These are phyloP conservation scores for Pelobates fuscus DNA, from an alignment of 2,113 vertebrate species.

Conservation along the genomic window DNA sequence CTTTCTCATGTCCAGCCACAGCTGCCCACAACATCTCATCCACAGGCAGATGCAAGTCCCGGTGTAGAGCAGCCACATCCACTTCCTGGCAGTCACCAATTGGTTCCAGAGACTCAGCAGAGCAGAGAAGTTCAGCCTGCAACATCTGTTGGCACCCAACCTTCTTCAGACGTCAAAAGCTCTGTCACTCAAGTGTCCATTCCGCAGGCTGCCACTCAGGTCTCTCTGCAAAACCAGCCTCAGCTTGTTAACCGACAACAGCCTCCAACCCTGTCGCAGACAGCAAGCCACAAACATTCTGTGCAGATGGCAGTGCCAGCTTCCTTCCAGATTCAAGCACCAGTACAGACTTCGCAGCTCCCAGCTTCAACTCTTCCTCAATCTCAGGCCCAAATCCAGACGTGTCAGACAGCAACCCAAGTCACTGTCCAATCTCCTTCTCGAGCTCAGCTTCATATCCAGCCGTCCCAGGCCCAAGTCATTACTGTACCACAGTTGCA, in stretches of 20 bases:
- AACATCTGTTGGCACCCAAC: slow-evolving; percentile 50
- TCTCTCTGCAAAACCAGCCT: slow-evolving; percentile 23
- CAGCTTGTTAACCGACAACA: slow-evolving; percentile 58
- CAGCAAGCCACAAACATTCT: slow-evolving; percentile 69
- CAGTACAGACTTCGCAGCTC: slow-evolving; percentile 71
- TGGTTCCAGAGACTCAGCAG: slow-evolving; percentile 61
- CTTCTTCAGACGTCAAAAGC: slow-evolving; percentile 62
- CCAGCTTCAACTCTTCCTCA: slow-evolving; percentile 57
- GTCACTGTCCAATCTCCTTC: slow-evolving; percentile 68
- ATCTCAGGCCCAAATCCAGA: slow-evolving; percentile 70
- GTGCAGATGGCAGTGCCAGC: slow-evolving; percentile 64
- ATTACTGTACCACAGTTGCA: slow-evolving; percentile 83
- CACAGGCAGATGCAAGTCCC: slow-evolving; percentile 62
- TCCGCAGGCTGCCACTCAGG: slow-evolving; percentile 61
- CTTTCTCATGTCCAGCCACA: slow-evolving; percentile 59
- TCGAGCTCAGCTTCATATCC: slow-evolving; percentile 74
- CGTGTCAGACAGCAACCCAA: slow-evolving; percentile 64
- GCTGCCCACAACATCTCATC: slow-evolving; percentile 65
- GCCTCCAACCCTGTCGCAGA: slow-evolving; percentile 63
- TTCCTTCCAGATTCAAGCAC: slow-evolving; percentile 75
- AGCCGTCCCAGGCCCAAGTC: slow-evolving; percentile 75
- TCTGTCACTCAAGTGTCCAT: slow-evolving; percentile 52
- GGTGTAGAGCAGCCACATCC: slow-evolving; percentile 53
- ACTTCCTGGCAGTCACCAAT: slow-evolving; percentile 53
- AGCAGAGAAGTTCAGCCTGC: slow-evolving; percentile 60